Percentiles rank a stretch among this genome's conserved stretches.
Evolutionary conservation across 2,888 invertebrate genomes (phyloP).

Genomic region (Bembecia ichneumoniformis): DNA sequence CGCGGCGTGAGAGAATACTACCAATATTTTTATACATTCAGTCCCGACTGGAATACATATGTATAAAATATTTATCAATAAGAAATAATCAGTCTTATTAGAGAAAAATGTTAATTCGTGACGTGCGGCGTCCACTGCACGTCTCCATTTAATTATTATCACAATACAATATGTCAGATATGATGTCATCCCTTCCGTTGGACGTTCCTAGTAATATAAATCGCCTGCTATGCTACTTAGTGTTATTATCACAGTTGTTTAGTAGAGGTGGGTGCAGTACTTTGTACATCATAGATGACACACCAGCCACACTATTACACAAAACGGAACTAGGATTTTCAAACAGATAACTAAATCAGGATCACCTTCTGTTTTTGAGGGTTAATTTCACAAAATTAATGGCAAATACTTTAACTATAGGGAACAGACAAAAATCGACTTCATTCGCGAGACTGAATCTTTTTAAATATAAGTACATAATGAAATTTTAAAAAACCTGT

Average conservation of each 20-base stretch:
- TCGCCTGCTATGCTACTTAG: slow-evolving; percentile 74
- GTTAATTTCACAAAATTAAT: no score
- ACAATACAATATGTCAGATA: slow-evolving; percentile 74
- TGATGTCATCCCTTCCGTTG: slow-evolving; percentile 73
- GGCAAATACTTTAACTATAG: no score
- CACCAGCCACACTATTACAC: slow-evolving; percentile 44
- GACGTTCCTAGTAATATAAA: slow-evolving; percentile 71
- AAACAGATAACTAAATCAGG: no score
- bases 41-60: slow-evolving; percentile 67
- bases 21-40: slow-evolving; percentile 69
- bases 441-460: no score
- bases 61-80: slow-evolving; percentile 71
- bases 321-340: no score
- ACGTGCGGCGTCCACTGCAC: slow-evolving; percentile 44
- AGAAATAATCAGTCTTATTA: slow-evolving; percentile 75
- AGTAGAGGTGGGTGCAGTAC: slow-evolving; percentile 74
- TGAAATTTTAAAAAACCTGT: no score
- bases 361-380: no score
- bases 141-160: slow-evolving; percentile 54
- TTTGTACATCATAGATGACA: slow-evolving; percentile 70
- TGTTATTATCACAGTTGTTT: slow-evolving; percentile 75
- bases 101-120: slow-evolving; percentile 68
- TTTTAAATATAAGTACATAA: no score
- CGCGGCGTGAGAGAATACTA: slow-evolving; percentile 59
- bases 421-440: no score